Evolutionary conservation across 1,140 invertebrate species (phyloP), one percentile per base, ranked within the genome.

Genomic region (Halesus radiatus): DNA sequence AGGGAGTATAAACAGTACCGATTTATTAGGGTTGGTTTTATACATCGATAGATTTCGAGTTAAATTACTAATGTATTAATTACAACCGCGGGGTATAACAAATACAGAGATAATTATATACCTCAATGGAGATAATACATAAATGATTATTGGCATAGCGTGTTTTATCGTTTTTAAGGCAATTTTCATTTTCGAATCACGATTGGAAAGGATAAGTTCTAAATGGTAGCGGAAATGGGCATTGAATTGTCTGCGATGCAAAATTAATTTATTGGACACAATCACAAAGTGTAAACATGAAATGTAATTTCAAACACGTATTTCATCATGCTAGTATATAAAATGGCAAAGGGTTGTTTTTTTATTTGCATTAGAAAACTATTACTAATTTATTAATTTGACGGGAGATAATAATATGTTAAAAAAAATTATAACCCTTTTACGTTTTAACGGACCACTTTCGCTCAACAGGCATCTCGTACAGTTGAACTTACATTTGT

Each of bases 21-120:
- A 68, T 68, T 68, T 68, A 68, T 68, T 68, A 32, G 64, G 64
- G 64, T 50, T 37, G 64, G 18, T 32, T 32, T 50, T 68, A 60
- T 37, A 68, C 10, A 68, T 68, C 8, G 7, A 68, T 18, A 68
- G 23, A 68, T 66, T 60, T 60, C 56, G 18, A 60, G n/a, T 20
- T n/a, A 60, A 26, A 22, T 60, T 60, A 60, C 8, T 15, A 23
- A 23, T 0, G 8, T 60, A 20, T 23, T 15, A 29, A 29, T 5
- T 29, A 29, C 22, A 60, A 60, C 0, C 58, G 4, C 56, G 58
- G 23, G 37, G 3, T 45, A 45, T 13, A 45, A 45, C 5, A 45
- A 45, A 1, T 45, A 45, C 8, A 45, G 3, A 13, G 37, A 13
- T n/a, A n/a, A n/a, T n/a, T n/a, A n/a, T n/a, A n/a, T n/a, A n/a